Base-by-base conservation (phyloP, 2,797 vertebrate species). In the Hozukius guyotensis region DNA sequence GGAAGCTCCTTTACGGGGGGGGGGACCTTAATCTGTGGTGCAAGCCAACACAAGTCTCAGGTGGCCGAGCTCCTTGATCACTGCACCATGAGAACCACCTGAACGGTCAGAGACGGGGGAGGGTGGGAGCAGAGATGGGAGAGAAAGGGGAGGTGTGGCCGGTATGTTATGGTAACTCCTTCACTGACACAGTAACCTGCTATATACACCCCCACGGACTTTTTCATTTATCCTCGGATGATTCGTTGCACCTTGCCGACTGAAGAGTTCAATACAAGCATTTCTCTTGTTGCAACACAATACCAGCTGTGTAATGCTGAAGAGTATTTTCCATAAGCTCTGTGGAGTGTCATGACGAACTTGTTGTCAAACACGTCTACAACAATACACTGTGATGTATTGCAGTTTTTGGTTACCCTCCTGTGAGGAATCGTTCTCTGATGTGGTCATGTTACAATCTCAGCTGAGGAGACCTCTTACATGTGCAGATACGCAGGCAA, bases 1-100 rank as follows among this genome's bases (percentile, higher is more conserved):
- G 77, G 90, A 84, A 83, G 87, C 70, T 78, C 90, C 36, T 82
- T 77, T 63, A 1, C n/a, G 13, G 31, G 18, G 52, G 24, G 31
- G 67, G 61, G 59, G 64, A 60, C 13, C 72, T 92, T 95, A 94
- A 94, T 94, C 94, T 93, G 83, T 49, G 61, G 75, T 87, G 84
- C 92, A 91, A 93, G 93, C 85, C 89, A 87, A 83, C 90, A 93
- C 92, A 93, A 80, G 93, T 95, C 84, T 93, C 93, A 95, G 93
- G 92, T 95, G 94, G 89, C 83, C 75, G 38, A 90, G 83, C 91
- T 78, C 88, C 92, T 91, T 94, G 93, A 95, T 94, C 92, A 87
- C 20, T 80, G 64, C 86, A 88, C 88, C 86, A 84, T 92, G 93
- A 94, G 91, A 91, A 89, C 63, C 89, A 92, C 90, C 93, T 93